Conservation (phyloP, 2,888 invertebrate genomes). For the Athripsodes cinereus region DNA sequence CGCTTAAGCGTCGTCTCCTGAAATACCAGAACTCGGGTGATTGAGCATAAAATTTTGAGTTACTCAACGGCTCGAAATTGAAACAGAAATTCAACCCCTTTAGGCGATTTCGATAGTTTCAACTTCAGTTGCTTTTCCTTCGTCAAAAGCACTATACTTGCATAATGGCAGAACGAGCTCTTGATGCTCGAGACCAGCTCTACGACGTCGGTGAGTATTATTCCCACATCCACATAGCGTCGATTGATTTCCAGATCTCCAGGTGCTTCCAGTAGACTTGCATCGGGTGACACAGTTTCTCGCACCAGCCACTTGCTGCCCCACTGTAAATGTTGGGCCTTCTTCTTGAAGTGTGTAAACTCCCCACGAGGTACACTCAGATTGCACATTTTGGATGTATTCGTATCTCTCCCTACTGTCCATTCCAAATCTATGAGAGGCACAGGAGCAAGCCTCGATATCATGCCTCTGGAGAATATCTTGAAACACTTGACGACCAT, state of each 20-base stretch:
- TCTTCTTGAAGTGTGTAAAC: not conserved
- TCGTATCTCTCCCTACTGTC: slow-evolving; percentile 4
- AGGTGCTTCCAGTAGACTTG: not conserved
- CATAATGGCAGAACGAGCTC: slow-evolving; percentile 25
- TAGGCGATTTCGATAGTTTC: slow-evolving; percentile 14
- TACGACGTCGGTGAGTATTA: not conserved
- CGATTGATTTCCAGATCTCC: slow-evolving; percentile 1
- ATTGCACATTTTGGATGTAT: too few relatives aligned
- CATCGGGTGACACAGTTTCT: too few relatives aligned
- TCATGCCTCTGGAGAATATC: slow-evolving; percentile 13
- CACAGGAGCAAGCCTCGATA: slow-evolving; percentile 19
- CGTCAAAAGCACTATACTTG: slow-evolving; percentile 22
- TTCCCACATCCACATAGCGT: not conserved
- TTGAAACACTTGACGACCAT: slow-evolving; percentile 7
- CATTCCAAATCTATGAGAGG: slow-evolving; percentile 19
- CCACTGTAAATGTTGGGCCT: slow-evolving; percentile 6
- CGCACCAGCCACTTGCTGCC: slow-evolving; percentile 1
- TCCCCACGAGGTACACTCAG: slow-evolving; percentile 4
- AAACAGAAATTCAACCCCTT: slow-evolving; percentile 22
- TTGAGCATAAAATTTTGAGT: slow-evolving; percentile 17
- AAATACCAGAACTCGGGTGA: slow-evolving; percentile 25
- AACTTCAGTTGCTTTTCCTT: slow-evolving; percentile 16
- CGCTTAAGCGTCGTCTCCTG: slow-evolving; percentile 12
- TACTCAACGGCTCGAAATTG: slow-evolving; percentile 16
- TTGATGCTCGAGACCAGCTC: slow-evolving; percentile 5